Conservation (phyloP, 53 echinoderm and acorn worm genomes). For the Echinometra lucunter region DNA sequence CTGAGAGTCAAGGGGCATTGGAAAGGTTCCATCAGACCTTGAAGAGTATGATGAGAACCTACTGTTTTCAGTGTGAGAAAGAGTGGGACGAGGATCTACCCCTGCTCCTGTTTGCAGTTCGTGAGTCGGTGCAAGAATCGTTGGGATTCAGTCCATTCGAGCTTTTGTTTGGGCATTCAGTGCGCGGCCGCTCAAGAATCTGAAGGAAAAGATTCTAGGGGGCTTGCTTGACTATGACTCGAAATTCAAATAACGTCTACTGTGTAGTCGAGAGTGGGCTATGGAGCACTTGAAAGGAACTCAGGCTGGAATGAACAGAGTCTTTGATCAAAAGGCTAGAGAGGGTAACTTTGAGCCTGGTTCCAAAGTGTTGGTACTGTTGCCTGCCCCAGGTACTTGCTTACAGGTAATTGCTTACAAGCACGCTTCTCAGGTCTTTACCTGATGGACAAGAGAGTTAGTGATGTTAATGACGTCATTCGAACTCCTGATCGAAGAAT, state of each 20-base stretch:
- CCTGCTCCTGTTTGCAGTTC: constrained; percentile 74
- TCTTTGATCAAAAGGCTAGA: background rate
- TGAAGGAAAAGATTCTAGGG: constrained; percentile 71
- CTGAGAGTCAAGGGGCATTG: constrained; percentile 77
- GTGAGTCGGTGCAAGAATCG: constrained; percentile 70
- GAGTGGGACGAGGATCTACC: constrained; percentile 80
- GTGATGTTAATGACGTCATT: constrained; percentile 70
- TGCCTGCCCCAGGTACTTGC: constrained; percentile 71
- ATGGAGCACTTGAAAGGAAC: background rate
- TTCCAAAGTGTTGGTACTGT: background rate
- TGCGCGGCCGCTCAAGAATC: constrained; percentile 74
- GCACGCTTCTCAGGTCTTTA: constrained; percentile 26
- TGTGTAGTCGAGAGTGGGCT: too few relatives aligned
- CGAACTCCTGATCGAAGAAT: constrained; percentile 73
- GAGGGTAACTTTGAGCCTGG: background rate
- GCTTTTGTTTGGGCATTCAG: constrained; percentile 76
- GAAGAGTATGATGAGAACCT: constrained; percentile 76
- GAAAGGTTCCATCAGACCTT: constrained; percentile 79
- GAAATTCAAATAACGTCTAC: background rate
- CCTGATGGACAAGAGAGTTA: background rate
- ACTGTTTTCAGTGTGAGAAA: constrained; percentile 63
- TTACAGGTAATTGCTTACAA: constrained; percentile 66
- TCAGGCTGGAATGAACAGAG: too few relatives aligned
- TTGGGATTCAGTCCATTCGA: constrained; percentile 83
- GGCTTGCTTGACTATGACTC: background rate